These are phyloP conservation scores for Labroides dimidiatus DNA, from an alignment of 2,797 vertebrate genomes.

Conservation along the genomic window DNA sequence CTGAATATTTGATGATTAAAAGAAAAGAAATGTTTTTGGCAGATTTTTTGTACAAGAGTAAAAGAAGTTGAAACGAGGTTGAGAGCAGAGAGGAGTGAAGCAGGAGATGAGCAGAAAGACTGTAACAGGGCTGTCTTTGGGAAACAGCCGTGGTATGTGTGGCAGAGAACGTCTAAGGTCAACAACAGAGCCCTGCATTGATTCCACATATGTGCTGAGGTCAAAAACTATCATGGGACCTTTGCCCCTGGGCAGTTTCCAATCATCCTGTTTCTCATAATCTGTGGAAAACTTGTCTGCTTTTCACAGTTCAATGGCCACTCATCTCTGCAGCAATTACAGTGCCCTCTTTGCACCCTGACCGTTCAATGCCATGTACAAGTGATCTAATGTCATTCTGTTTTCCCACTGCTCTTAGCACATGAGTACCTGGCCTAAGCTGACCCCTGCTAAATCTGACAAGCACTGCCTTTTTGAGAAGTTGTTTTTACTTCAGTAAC, in stretches of 20 bases:
- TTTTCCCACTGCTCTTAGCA: constrained; percentile 28
- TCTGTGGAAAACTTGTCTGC: constrained; percentile 71
- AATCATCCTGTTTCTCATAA: constrained; percentile 71
- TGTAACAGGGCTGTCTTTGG: constrained; percentile 30
- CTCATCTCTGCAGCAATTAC: constrained; percentile 70
- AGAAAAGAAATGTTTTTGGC: neutral
- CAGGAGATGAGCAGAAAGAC: neutral
- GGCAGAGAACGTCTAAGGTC: constrained; percentile 54
- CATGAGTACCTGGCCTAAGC: neutral
- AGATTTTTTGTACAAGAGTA: neutral
- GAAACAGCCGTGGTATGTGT: constrained; percentile 41
- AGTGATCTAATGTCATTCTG: constrained; percentile 70
- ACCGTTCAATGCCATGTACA: constrained; percentile 66
- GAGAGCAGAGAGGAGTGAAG: neutral
- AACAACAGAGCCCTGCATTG: constrained; percentile 72
- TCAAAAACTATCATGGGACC: constrained; percentile 73
- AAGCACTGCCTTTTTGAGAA: neutral
- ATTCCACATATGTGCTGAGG: constrained; percentile 68
- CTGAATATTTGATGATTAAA: neutral
- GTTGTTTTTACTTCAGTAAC: neutral
- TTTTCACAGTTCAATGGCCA: constrained; percentile 75
- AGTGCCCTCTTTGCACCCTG: constrained; percentile 52
- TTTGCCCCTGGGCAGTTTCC: constrained; percentile 72
- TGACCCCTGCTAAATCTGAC: neutral
- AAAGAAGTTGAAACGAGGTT: neutral